Conservation (phyloP, 2,888 invertebrate species). For the Phragmatobia fuliginosa region DNA sequence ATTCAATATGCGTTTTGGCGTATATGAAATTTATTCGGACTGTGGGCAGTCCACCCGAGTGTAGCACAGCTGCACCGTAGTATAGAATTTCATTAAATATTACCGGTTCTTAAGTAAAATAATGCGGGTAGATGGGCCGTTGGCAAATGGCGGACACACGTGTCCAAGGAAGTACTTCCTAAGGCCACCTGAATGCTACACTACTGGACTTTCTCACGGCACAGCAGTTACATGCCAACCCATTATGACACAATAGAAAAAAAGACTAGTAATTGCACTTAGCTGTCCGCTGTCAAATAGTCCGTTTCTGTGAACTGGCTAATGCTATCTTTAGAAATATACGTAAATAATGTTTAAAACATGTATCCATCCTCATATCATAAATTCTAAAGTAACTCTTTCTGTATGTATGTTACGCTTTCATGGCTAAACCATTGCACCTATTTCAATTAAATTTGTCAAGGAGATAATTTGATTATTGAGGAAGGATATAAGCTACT, state of each 20-base stretch:
- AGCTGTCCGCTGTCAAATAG: conserved; percentile 53
- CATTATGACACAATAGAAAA: conserved; percentile 69
- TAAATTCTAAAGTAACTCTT: too few species aligned
- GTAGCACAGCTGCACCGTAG: conserved; percentile 79
- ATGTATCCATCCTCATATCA: too few species aligned
- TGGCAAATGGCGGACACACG: conserved; percentile 72
- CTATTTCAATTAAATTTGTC: too few species aligned
- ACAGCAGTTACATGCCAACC: conserved; percentile 66
- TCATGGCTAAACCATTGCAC: too few species aligned
- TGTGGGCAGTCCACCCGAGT: conserved; percentile 65
- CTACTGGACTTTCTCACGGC: conserved; percentile 77
- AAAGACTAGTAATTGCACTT: conserved; percentile 72
- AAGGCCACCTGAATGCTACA: conserved; percentile 71
- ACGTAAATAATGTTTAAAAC: neutral
- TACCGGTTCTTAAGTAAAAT: conserved; percentile 79
- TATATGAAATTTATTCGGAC: conserved; percentile 71
- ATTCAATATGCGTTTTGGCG: conserved; percentile 68
- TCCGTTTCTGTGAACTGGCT: conserved; percentile 34
- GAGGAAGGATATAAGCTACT: too few species aligned
- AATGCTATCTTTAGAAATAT: conserved; percentile 10
- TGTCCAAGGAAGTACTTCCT: conserved; percentile 75
- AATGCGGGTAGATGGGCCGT: conserved; percentile 79
- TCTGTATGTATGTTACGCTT: too few species aligned
- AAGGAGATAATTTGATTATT: too few species aligned
- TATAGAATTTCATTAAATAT: conserved; percentile 82